phyloP scores from a whole-genome alignment of 2,888 invertebrate genomes.

The Gasteruption jaculator region DNA sequence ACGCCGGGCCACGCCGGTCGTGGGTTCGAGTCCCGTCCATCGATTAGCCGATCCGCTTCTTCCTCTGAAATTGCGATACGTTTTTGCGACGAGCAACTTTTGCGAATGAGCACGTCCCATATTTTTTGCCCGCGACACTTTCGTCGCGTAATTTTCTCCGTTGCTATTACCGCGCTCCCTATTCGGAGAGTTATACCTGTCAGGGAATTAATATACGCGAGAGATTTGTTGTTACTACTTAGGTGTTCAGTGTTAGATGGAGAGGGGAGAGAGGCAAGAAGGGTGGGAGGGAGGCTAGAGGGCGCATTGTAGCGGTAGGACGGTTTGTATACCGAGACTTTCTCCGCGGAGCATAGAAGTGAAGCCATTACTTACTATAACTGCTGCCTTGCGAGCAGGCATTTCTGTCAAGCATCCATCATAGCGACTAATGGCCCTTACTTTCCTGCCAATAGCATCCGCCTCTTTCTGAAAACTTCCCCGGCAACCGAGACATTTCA shows the following conservation, averaged over 20 bases:
- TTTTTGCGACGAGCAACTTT: too few species aligned
- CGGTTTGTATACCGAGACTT: conserved; percentile 36
- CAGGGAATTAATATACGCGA: conserved; percentile 50
- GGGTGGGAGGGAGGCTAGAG: conserved; percentile 21
- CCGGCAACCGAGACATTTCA: too few species aligned
- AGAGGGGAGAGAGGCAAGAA: conserved; percentile 22
- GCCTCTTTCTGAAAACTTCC: conserved; percentile 34
- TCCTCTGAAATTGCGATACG: too few species aligned
- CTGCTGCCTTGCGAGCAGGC: conserved; percentile 46
- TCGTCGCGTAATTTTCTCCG: conserved; percentile 45
- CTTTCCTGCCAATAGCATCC: conserved; percentile 52
- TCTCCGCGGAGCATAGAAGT: conserved; percentile 45
- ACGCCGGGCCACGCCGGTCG: conserved; percentile 41
- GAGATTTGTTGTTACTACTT: conserved; percentile 51
- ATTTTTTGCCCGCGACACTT: conserved; percentile 39
- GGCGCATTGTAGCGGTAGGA: conserved; percentile 14
- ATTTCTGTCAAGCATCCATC: conserved; percentile 51
- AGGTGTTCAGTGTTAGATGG: conserved; percentile 18
- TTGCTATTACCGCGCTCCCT: conserved; percentile 37
- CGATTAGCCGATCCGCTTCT: too few species aligned
- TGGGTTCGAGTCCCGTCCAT: too few species aligned
- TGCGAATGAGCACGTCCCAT: too few species aligned
- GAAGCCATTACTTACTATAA: conserved; percentile 52
- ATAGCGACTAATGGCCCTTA: conserved; percentile 50
- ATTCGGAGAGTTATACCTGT: conserved; percentile 46